Base-by-base conservation (phyloP, 2,888 invertebrate species). In the Nasonovia ribisnigri region DNA sequence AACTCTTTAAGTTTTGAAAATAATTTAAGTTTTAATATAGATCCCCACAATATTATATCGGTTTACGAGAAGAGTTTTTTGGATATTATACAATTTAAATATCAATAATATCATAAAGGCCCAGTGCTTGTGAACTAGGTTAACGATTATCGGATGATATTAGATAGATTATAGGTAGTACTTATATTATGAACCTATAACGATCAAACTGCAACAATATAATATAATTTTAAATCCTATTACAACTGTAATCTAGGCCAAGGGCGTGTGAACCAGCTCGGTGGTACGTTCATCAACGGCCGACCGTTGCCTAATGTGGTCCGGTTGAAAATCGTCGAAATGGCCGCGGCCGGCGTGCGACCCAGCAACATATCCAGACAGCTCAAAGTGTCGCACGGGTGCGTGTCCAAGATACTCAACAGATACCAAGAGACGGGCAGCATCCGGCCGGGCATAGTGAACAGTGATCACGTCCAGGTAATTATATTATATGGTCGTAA, bases 201-300 rank as follows among this genome's bases (percentile, higher is more conserved):
- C 60, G 29, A 29, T 60, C 60, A 29, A 60, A 60, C 67, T 36
- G n/a, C n/a, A 16, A 67, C 67, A 67, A 36, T 67, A 67, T 36
- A 36, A 67, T 67, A 36, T 16, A 77, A n/a, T n/a, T n/a, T 29
- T 86, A 43, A 43, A 43, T 43, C 13, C 8, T 42, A 77, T 84
- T 29, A 88, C 10, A 3, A 48, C 36, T 87, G 36, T 92, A 3
- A 24, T 86, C 10, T 87, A 98, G 99, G 99, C 95, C 98, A 99
- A 96, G 99, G 99, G 95, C 97, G 99, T 94, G 98, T 99, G 95
- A 99, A 99, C 96, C 99, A 99, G 96, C 96, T 99, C 92, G 99
- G 99, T 94, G 99, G 99, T 88, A 98, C 99, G 84, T 99, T 99
- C 96, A 99, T 99, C 96, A 99, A 99, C 96, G 99, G 99, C 0